Base-by-base conservation (phyloP, 92 coral and sea anemone species). In the Porites rus region DNA sequence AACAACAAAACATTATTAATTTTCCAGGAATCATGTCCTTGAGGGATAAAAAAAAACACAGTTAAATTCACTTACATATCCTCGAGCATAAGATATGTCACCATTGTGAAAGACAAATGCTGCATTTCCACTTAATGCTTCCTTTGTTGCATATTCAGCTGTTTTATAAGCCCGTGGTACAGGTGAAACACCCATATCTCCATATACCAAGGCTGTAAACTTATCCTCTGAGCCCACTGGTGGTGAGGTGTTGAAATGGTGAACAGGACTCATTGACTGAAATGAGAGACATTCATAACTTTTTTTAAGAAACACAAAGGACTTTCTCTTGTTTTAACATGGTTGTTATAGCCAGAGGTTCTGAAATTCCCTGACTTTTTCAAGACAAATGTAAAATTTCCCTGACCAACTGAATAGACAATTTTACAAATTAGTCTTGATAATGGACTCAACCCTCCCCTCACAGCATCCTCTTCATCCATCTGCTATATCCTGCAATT, bases 161-260 rank as follows among this genome's bases (percentile, higher is more conserved):
- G 96, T 92, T 11, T 19, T 71, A 53, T 82, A 81, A 4, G 95
- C 97, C 1, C 92, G 88, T 3, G 96, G 96, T 16, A 58, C 75
- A 16, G 97, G 93, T 2, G 93, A 91, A 28, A 92, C 76, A 4
- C 98, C 98, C 96, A 93, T 93, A 88, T 95, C 98, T 53, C 98
- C 98, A 94, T 90, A 95, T n/a, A 93, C 94, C 17, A 91, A 78
- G 59, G 94, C 94, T 20, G 94, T 94, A 83, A 83, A 94, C 58
- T 22, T 79, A 79, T 65, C 71, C 7, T 85, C 85, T 80, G 95
- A 94, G 62, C 94, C 94, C 4, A 76, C 91, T n/a, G 73, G 58
- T 1, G 94, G 94, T 12, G 94, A 69, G 12, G 93, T 62, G 51
- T 77, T 74, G 86, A 81, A 88, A 17, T 77, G 76, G 6, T 66